These are phyloP conservation scores for Hylaeus anthracinus DNA, from an alignment of 1,140 invertebrate genomes.

Conservation along the genomic window DNA sequence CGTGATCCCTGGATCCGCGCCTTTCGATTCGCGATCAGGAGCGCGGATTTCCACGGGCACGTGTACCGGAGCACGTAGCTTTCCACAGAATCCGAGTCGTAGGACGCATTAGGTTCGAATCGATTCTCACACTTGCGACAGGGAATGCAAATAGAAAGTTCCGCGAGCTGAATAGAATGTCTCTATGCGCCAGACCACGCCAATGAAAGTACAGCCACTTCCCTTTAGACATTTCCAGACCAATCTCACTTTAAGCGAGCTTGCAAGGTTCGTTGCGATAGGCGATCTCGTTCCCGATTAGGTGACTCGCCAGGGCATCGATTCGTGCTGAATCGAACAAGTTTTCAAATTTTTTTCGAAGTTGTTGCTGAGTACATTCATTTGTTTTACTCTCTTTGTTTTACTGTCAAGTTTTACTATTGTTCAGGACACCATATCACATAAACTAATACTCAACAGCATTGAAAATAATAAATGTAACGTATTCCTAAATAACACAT, in stretches of 20 bases:
- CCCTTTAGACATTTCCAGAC: constrained; percentile 6
- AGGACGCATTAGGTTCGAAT: constrained; percentile 57
- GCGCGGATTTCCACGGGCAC: constrained; percentile 14
- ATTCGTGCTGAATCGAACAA: background rate
- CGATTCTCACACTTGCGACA: constrained; percentile 67
- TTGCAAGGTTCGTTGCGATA: constrained; percentile 61
- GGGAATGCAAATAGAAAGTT: constrained; percentile 69
- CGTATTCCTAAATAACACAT: no score
- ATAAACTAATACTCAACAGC: no score
- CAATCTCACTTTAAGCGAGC: constrained; percentile 40
- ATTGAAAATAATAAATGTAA: no score
- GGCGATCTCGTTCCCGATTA: constrained; percentile 20
- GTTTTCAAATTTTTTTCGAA: background rate
- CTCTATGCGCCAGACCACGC: constrained; percentile 52
- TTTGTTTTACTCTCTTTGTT: no score
- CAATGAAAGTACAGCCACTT: constrained; percentile 61
- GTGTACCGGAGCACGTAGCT: background rate
- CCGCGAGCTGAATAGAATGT: constrained; percentile 55
- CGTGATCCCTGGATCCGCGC: constrained; percentile 26
- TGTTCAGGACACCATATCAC: no score
- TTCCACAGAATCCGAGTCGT: constrained; percentile 34
- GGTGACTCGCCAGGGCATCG: no score
- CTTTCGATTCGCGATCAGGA: constrained; percentile 22
- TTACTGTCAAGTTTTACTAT: no score
- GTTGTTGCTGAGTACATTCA: no score